These are phyloP conservation scores for Brachionus asplanchnoidis DNA, from an alignment of 1,140 invertebrate genomes.

Conservation along the genomic window DNA sequence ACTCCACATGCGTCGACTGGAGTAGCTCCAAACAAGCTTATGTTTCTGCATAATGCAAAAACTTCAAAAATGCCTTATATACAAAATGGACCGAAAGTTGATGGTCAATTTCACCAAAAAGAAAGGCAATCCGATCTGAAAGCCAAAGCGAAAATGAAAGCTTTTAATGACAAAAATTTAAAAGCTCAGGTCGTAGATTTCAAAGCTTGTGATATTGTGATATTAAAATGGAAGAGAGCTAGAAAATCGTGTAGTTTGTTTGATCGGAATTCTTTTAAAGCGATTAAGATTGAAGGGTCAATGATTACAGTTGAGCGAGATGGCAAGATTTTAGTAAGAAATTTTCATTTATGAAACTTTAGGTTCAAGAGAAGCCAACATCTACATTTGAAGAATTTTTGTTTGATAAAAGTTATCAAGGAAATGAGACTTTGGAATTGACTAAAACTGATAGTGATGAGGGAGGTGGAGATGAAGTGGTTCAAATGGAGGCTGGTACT, in stretches of 20 bases:
- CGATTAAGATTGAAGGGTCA: neutral
- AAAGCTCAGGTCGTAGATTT: neutral
- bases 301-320: neutral
- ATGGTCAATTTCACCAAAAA: neutral
- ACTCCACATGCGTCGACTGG: conserved; percentile 4
- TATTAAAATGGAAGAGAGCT: conserved; percentile 1
- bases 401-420: neutral
- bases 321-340: conserved; percentile 12
- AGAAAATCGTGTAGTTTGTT: neutral
- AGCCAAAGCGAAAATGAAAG: conserved; percentile 10
- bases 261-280: neutral
- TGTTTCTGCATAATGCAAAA: conserved; percentile 5
- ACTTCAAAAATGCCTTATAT: neutral
- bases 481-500: neutral
- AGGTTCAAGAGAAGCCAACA: neutral
- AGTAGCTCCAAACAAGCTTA: neutral
- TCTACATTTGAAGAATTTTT: conserved; percentile 10
- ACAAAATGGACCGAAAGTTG: neutral
- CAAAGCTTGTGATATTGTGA: neutral
- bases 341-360: conserved; percentile 9
- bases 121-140: neutral
- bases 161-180: conserved; percentile 18
- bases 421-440: neutral
- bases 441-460: neutral
- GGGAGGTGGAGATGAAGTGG: neutral